Conservation (phyloP, 2,113 vertebrate species). For the Alouatta palliata region DNA sequence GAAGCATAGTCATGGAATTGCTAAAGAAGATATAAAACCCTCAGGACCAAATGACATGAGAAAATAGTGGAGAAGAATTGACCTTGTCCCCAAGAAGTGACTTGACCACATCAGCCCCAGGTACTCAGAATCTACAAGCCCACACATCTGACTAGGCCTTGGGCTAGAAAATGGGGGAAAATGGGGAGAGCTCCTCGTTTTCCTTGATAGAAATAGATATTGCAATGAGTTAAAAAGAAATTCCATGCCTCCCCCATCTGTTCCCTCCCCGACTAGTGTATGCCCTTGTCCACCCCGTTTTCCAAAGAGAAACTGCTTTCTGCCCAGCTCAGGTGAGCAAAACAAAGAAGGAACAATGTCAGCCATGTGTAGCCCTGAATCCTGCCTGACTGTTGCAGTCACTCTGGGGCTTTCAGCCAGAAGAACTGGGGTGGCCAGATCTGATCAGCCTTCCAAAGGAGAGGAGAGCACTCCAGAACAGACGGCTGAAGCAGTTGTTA, state of each 20-base stretch:
- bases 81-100: not conserved
- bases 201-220: not conserved
- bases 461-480: not conserved
- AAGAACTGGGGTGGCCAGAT: not conserved
- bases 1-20: not conserved
- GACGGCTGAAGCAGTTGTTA: constrained; percentile 10
- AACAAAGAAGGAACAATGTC: not conserved
- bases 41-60: not conserved
- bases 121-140: not conserved
- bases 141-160: not conserved
- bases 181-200: not conserved
- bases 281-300: not conserved
- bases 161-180: too few species aligned
- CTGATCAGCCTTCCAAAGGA: not conserved
- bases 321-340: not conserved
- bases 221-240: not conserved
- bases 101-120: not conserved
- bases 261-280: not conserved
- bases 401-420: not conserved
- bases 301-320: not conserved
- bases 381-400: accelerated
- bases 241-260: not conserved
- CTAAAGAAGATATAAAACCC: not conserved
- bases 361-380: not conserved
- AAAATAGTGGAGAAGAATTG: not conserved